Evolutionary conservation across 1,140 invertebrate genomes (phyloP).

Genomic region (Listronotus bonariensis): DNA sequence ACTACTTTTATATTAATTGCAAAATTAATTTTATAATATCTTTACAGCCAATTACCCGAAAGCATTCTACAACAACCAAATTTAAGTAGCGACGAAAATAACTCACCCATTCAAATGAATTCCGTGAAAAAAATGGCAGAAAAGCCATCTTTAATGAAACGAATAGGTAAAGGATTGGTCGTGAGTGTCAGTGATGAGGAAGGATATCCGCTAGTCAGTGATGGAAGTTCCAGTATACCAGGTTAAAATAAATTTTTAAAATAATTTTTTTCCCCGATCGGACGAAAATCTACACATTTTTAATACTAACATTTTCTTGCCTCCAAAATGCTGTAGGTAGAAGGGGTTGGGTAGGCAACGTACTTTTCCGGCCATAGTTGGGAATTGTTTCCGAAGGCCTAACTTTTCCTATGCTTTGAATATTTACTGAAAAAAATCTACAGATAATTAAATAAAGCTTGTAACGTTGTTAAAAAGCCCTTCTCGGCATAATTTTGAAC

Average conservation of each 20-base stretch:
- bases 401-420: no score
- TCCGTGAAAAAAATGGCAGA: conserved; percentile 80
- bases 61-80: conserved; percentile 58
- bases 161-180: conserved; percentile 72
- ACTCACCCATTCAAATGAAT: conserved; percentile 86
- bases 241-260: conserved; percentile 46
- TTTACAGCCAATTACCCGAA: conserved; percentile 50
- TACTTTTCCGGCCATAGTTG: no score
- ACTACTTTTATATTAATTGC: neutral
- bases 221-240: conserved; percentile 61
- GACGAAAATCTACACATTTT: no score
- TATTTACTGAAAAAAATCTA: no score
- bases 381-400: no score
- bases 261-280: no score
- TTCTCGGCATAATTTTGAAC: no score
- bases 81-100: conserved; percentile 82
- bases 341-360: no score
- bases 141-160: conserved; percentile 81
- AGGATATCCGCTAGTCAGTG: conserved; percentile 64
- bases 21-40: conserved; percentile 29
- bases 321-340: no score
- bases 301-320: no score
- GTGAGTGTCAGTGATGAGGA: conserved; percentile 61
- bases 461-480: no score
- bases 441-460: no score